A percentile compares a stretch with the other conserved stretches of the same genome.
These are phyloP conservation scores for Tyrannus savana DNA, from an alignment of 2,113 vertebrate genomes.

Conservation along the genomic window DNA sequence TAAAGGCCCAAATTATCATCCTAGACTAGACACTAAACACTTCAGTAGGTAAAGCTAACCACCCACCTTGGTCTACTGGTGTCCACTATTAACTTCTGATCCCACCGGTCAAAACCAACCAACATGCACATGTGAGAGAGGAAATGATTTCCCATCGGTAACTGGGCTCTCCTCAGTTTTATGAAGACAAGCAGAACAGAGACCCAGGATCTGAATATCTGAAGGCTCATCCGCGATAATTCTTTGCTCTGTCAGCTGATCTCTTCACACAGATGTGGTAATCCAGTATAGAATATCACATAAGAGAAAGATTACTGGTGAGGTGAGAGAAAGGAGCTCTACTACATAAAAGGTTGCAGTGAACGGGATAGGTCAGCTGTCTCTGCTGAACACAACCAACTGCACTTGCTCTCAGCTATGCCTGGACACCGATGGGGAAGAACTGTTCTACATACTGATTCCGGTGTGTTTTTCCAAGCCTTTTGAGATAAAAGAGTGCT, in stretches of 20 bases:
- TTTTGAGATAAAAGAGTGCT: not conserved
- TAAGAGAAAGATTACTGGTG: not conserved
- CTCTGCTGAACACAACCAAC: not conserved
- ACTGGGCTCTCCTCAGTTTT: not conserved
- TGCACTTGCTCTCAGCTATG: not conserved
- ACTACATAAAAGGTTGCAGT: not conserved
- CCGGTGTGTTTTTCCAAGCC: rapidly evolving
- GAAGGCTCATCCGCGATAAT: not conserved
- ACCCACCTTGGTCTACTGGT: not conserved
- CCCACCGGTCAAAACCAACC: not conserved
- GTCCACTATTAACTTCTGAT: not conserved
- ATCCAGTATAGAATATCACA: not conserved
- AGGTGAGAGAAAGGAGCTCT: not conserved
- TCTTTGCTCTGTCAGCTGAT: not conserved
- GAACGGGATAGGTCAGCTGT: not conserved
- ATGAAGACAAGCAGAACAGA: not conserved
- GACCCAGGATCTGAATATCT: not conserved
- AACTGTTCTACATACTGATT: rapidly evolving
- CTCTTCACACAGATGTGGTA: not conserved
- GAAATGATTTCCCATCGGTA: not conserved
- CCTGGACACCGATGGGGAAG: not conserved
- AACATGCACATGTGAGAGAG: not conserved
- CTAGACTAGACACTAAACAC: not conserved
- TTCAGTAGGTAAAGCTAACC: not conserved
- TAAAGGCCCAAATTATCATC: not conserved